Evolutionary conservation across 2,888 invertebrate genomes (phyloP), one percentile per base, ranked within the genome.

Genomic region (Campoplex capitator): DNA sequence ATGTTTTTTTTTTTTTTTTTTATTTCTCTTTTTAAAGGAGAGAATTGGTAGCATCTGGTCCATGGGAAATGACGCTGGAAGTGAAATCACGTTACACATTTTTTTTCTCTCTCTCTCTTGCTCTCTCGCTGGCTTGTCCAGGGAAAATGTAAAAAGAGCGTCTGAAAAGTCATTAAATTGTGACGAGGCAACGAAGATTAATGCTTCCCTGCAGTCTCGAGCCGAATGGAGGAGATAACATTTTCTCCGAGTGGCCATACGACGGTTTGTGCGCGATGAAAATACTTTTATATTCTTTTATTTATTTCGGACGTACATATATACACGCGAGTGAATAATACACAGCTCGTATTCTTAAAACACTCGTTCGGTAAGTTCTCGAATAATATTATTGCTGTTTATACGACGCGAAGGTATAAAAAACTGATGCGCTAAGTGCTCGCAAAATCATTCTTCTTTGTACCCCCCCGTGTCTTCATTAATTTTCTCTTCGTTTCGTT

Each of bases 31-130:
- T 54, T 54, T 48, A 35, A 38, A 28, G 18, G 16, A 3, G 56
- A 70, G 70, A 70, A 56, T 56, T 79, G 18, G 48, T n/a, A 71
- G 42, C 76, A 65, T 81, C 75, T 65, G 84, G 38, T 51, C 84
- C 58, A 83, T 58, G 70, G 38, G 56, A 58, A 48, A 70, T 35
- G n/a, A 67, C 51, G 77, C 35, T 42, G 65, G 77, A 48, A 77
- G 81, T 77, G 85, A 85, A 85, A 81, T 73, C 77, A 28, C 77
- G 73, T 81, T 77, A 67, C 56, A 76, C n/a, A 48, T 67, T 70
- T 68, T 82, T 18, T 58, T 58, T 23, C 18, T 23, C 23, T 79
- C 32, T 23, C 23, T 23, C 38, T 6, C 38, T 3, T 38, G 38
- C 11, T 16, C 23, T 74, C 32, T 18, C 67, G 35, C 32, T 28